Evolutionary conservation across 2,797 vertebrate genomes (phyloP), one percentile per base, ranked within the genome.

Genomic region (Setipinna tenuifilis): DNA sequence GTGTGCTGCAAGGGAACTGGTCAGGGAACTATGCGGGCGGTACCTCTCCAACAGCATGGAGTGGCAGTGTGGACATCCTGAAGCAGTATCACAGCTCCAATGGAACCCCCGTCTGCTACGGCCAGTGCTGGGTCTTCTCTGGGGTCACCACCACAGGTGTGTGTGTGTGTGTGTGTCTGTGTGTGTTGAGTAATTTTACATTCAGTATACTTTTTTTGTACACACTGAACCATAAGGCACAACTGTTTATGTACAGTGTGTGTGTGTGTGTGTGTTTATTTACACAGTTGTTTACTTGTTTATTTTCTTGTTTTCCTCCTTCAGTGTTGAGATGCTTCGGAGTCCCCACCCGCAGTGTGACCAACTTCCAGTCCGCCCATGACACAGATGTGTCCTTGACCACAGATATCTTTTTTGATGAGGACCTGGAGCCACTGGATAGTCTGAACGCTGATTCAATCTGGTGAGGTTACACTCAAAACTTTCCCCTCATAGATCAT

Each of bases 331-430:
- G 97, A 14, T 98, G 97, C 90, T 94, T 98, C 35, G 98, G 98
- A 41, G 94, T 99, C 1, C 95, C 98, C 0, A 92, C 96, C 6
- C 96, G 97, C 11, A 97, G 97, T 0, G 93, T 98, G 83, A 98
- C 97, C 90, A 98, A 99, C 95, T 99, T 97, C 94, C 96, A 97
- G 92, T 99, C 98, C 0, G 98, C 98, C 0, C 98, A 98, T 0
- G 98, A 98, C 89, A 98, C 98, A 0, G 98, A 99, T n/a, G 95
- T 96, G 0, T 98, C 97, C 81, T 95, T 98, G 88, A 98, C 97
- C 6, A 97, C 96, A 58, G 98, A 99, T 87, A 93, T 98, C 62
- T 99, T 97, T 91, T 95, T 98, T 2, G 96, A 98, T 44, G 97
- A 97, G 91, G 91, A 97, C 41, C 91, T 97, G 95, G 94, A 95